A percentile compares a stretch with the other conserved stretches of the same genome.
phyloP scores from a whole-genome alignment of 2,888 invertebrate genomes.

The Halictus quadricinctus region DNA sequence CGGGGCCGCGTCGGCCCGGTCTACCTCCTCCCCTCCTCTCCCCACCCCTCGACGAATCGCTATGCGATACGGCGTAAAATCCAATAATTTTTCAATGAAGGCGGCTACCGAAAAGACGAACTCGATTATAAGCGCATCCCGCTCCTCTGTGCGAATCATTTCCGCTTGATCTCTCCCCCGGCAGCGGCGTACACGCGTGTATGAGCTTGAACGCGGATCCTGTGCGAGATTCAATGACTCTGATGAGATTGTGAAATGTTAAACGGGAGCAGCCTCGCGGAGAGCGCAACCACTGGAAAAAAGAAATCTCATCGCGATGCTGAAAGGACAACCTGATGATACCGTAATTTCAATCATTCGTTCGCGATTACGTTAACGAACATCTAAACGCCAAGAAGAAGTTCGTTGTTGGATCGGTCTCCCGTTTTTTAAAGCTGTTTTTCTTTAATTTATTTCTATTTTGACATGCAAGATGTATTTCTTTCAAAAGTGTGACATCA shows the following conservation, averaged over 20 bases:
- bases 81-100: conserved; percentile 52
- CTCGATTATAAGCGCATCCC: conserved; percentile 20
- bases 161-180: not conserved
- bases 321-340: not conserved
- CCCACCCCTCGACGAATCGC: conserved; percentile 55
- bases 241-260: conserved; percentile 12
- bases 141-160: not conserved
- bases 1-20: conserved; percentile 32
- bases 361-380: not conserved
- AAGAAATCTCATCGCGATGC: not conserved
- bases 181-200: not conserved
- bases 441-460: not conserved
- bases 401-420: not conserved
- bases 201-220: not conserved
- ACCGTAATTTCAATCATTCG: not conserved
- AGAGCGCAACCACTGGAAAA: not conserved
- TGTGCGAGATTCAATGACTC: not conserved
- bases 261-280: not conserved
- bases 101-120: conserved; percentile 19
- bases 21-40: not conserved
- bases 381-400: not conserved
- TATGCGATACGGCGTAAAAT: conserved; percentile 48
- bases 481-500: not conserved
- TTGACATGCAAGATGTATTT: not conserved
- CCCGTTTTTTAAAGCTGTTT: not conserved